A percentile compares a stretch with the other conserved stretches of the same genome.
phyloP scores from a whole-genome alignment of 2,113 vertebrate genomes.

The Elaphurus davidianus region DNA sequence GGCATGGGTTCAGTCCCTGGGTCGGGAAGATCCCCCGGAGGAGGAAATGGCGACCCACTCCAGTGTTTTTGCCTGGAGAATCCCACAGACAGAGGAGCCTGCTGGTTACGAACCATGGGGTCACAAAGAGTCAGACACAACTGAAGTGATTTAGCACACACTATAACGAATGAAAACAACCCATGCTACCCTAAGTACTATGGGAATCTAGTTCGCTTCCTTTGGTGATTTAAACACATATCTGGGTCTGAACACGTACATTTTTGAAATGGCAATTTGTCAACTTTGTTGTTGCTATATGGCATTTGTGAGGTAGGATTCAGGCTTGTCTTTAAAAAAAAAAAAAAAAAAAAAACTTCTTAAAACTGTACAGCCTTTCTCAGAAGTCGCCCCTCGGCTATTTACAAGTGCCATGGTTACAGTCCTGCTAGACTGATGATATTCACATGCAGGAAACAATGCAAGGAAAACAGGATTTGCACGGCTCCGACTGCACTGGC shows the following conservation, averaged over 20 bases:
- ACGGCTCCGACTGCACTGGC: conserved; percentile 94
- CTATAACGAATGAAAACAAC: neutral
- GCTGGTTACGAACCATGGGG: neutral
- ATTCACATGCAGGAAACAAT: conserved; percentile 93
- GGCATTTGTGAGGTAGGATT: conserved; percentile 41
- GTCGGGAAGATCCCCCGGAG: neutral
- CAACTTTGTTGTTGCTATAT: neutral
- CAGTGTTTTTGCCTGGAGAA: neutral
- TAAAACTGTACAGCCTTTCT: conserved; percentile 78
- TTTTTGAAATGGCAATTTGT: conserved; percentile 36
- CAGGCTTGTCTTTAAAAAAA: conserved; percentile 28
- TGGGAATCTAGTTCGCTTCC: neutral
- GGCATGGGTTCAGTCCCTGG: neutral
- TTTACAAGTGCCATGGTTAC: conserved; percentile 91
- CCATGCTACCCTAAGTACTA: neutral
- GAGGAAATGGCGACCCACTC: neutral
- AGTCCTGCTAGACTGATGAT: conserved; percentile 84
- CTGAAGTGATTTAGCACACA: neutral
- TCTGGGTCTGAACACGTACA: neutral
- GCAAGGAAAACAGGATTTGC: conserved; percentile 99
- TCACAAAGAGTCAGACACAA: neutral
- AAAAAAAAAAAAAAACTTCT: conserved; percentile 58
- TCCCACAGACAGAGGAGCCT: neutral
- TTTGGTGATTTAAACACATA: neutral
- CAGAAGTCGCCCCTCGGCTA: conserved; percentile 76